Percentiles rank a stretch among this genome's conserved stretches.
phyloP scores from a whole-genome alignment of 2,888 invertebrate species.

The Drosophila mimica region DNA sequence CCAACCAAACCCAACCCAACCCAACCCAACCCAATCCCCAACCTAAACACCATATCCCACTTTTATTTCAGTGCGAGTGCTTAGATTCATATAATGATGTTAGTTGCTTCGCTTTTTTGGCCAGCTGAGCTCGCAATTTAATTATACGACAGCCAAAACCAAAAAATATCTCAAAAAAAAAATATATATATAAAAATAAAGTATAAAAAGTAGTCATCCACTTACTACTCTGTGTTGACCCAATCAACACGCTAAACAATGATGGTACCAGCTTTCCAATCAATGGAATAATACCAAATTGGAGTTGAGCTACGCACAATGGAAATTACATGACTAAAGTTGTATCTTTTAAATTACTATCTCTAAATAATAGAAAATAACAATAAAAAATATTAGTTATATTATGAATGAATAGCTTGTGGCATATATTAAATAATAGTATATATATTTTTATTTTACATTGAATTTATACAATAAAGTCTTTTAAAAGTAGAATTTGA shows the following conservation, averaged over 20 bases:
- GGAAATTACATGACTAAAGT: not conserved
- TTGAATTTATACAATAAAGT: no score
- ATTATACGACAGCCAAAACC: constrained; percentile 26
- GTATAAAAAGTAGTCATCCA: not conserved
- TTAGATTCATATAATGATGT: constrained; percentile 21
- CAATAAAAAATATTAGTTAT: not conserved
- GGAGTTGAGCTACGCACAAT: constrained; percentile 3
- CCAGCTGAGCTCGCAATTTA: constrained; percentile 50
- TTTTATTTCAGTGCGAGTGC: constrained; percentile 18
- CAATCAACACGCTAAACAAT: constrained; percentile 31
- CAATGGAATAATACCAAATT: not conserved
- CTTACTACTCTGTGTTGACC: not conserved
- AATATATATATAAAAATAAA: not conserved
- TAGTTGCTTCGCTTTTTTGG: not conserved
- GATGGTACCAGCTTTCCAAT: constrained; percentile 20
- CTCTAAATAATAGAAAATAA: not conserved
- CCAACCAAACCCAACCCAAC: not conserved
- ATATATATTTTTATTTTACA: no score
- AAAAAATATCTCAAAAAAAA: not conserved
- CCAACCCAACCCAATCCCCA: not conserved
- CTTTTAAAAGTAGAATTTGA: no score
- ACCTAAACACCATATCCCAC: not conserved
- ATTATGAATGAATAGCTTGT: not conserved
- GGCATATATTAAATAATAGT: not conserved
- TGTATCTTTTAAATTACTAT: not conserved